A percentile compares a stretch with the other conserved stretches of the same genome.
phyloP scores from a whole-genome alignment of 2,888 invertebrate genomes.

The Globia sparganii region DNA sequence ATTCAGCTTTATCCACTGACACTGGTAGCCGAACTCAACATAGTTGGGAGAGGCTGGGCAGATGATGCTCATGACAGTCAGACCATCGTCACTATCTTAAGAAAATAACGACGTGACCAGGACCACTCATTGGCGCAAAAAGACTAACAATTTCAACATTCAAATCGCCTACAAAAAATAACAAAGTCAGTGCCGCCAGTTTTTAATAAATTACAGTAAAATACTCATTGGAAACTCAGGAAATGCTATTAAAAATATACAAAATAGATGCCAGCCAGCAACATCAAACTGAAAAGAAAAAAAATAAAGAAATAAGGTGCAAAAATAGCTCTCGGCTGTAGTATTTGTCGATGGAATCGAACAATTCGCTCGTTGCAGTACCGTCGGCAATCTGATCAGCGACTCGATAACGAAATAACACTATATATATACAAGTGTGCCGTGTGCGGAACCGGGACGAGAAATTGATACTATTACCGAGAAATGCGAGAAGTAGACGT shows the following conservation, averaged over 20 bases:
- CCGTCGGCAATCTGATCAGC: slow-evolving; percentile 42
- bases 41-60: neutral
- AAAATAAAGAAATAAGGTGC: slow-evolving; percentile 45
- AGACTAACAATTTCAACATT: neutral
- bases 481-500: neutral
- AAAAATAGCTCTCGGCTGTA: slow-evolving; percentile 40
- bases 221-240: neutral
- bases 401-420: slow-evolving; percentile 48
- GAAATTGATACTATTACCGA: slow-evolving; percentile 24
- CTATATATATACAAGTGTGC: slow-evolving; percentile 21
- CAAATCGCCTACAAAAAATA: neutral
- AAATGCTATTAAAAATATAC: slow-evolving; percentile 9
- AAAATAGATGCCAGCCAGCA: slow-evolving; percentile 17
- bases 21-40: neutral
- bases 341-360: slow-evolving; percentile 61
- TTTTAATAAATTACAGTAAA: slow-evolving; percentile 1
- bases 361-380: slow-evolving; percentile 52
- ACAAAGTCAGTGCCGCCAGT: neutral
- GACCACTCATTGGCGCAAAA: no score
- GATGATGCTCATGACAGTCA: neutral
- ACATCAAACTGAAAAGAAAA: slow-evolving; percentile 31
- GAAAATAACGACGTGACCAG: neutral
- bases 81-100: neutral
- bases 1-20: neutral
- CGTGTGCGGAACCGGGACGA: neutral